phyloP scores from a whole-genome alignment of 2,797 vertebrate species.

The Cirrhinus molitorella region DNA sequence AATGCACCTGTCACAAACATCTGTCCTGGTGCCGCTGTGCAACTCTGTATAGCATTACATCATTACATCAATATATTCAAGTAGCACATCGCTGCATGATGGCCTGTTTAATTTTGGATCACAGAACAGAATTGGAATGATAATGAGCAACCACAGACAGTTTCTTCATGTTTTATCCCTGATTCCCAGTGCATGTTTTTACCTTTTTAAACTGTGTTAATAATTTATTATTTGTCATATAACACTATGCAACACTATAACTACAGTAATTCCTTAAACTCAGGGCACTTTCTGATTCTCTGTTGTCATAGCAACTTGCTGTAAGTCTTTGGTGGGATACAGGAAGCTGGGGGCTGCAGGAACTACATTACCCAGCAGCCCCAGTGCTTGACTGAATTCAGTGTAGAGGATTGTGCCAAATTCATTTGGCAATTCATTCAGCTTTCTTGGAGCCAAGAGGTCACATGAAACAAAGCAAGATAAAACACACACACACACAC shows the following conservation, averaged over 20 bases:
- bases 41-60: slow-evolving; percentile 36
- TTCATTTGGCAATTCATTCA: not conserved
- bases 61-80: slow-evolving; percentile 46
- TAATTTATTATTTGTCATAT: not conserved
- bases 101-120: slow-evolving; percentile 29
- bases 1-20: slow-evolving; percentile 53
- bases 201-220: not conserved
- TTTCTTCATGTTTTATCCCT: not conserved
- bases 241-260: not conserved
- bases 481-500: too few relatives aligned
- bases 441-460: not conserved
- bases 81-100: slow-evolving; percentile 33
- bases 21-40: slow-evolving; percentile 31
- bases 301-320: slow-evolving; percentile 35
- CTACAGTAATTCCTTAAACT: slow-evolving; percentile 2
- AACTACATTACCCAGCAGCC: slow-evolving; percentile 34
- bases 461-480: not conserved
- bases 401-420: not conserved
- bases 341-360: not conserved
- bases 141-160: slow-evolving; percentile 22
- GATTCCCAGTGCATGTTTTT: not conserved
- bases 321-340: not conserved
- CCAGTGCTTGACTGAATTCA: not conserved
- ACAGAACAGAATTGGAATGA: slow-evolving; percentile 10
- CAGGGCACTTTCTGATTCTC: slow-evolving; percentile 22